These are phyloP conservation scores for Erythrolamprus reginae DNA, from an alignment of 2,113 vertebrate species.

Conservation along the genomic window DNA sequence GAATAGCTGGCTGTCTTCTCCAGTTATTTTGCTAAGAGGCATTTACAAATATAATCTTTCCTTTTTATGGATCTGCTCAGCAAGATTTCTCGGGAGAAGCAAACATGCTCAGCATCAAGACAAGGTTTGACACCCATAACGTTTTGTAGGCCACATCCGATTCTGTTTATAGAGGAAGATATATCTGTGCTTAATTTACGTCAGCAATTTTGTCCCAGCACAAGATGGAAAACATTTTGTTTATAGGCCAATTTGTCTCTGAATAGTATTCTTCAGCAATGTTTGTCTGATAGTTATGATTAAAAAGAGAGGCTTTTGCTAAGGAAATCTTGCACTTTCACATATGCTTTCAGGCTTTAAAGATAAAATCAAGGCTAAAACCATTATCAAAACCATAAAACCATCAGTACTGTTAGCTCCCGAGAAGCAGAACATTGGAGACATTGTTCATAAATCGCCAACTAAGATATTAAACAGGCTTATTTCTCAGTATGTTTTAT, in stretches of 20 bases:
- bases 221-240: background rate
- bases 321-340: conserved; percentile 12
- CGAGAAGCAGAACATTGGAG: conserved; percentile 18
- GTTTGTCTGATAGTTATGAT: conserved; percentile 14
- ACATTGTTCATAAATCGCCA: background rate
- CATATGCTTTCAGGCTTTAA: background rate
- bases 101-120: conserved; percentile 20
- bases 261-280: conserved; percentile 12
- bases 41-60: conserved; percentile 58
- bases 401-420: background rate
- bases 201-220: conserved; percentile 2
- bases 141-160: conserved; percentile 27
- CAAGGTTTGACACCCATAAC: conserved; percentile 26
- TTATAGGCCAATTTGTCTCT: conserved; percentile 17
- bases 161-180: conserved; percentile 14
- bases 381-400: background rate
- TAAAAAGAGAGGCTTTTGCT: conserved; percentile 23
- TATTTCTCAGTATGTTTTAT: background rate
- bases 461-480: background rate
- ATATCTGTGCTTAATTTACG: background rate
- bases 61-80: conserved; percentile 58
- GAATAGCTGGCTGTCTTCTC: conserved; percentile 61
- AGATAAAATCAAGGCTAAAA: background rate
- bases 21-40: conserved; percentile 63
- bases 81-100: conserved; percentile 49